Base-by-base conservation (phyloP, 2,113 vertebrate genomes). In the Oncorhynchus kisutch region DNA sequence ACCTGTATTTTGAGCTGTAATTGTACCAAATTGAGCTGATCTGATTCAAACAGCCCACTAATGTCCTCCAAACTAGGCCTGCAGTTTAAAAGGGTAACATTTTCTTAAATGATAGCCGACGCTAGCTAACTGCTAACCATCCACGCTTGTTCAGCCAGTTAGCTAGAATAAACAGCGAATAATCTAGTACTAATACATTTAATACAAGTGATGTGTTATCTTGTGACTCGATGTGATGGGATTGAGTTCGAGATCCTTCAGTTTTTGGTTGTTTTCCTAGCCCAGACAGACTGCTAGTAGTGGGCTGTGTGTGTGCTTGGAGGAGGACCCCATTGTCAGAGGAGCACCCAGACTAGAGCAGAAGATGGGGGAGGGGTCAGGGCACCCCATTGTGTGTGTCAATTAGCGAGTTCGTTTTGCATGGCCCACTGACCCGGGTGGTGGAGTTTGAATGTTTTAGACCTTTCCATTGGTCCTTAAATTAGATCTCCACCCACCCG, bases 281-380 rank as follows among this genome's bases (percentile, higher is more conserved):
- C 66, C 27, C 16, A 68, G 18, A 14, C 67, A 62, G 39, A 70
- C 65, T 54, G 31, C 70, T 67, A 7, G 48, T 45, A 45, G 72
- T 65, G 72, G 60, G 72, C 25, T 66, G 29, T 64, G 69, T 71
- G 31, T 16, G 6, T 71, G 60, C 81, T 71, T 76, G 14, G 57
- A 72, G 66, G 34, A 74, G 62, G 20, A 5, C 78, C 68, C 78
- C 77, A 84, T 91, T 91, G 90, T 91, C 79, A 84, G 79, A 7
- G 72, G 51, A 54, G 51, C 72, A 67, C 72, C 73, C 73, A 54
- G 51, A 54, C 79, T 70, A 65, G 69, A 78, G 72, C 68, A 72
- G 77, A 29, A 31, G 76, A 72, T 88, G 89, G 88, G 91, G 89
- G 88, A 89, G 83, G 88, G 87, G 86, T 72, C 27, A 22, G 24